A percentile compares a stretch with the other conserved stretches of the same genome.
These are phyloP conservation scores for Cyphomyrus plagiostoma DNA, from an alignment of 2,113 vertebrate genomes.

Conservation along the genomic window DNA sequence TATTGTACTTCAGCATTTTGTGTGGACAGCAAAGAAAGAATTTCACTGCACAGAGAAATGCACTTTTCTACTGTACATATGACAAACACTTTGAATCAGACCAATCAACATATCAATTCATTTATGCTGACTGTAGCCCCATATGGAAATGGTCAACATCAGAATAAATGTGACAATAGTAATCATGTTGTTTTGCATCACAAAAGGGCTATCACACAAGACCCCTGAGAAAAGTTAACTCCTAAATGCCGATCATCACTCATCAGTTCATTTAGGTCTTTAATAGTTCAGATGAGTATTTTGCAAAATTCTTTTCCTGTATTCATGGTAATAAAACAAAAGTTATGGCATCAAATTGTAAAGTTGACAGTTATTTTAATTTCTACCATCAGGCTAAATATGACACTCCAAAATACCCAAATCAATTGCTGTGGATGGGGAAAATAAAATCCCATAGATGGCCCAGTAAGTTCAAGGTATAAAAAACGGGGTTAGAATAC, in stretches of 20 bases:
- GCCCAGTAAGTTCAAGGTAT: neutral
- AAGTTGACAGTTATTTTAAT: neutral
- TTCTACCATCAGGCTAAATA: neutral
- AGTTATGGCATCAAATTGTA: neutral
- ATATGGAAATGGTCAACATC: neutral
- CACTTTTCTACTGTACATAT: too few relatives aligned
- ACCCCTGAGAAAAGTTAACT: neutral
- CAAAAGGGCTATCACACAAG: neutral
- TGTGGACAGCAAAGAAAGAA: too few relatives aligned
- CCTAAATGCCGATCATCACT: neutral
- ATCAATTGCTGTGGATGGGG: neutral
- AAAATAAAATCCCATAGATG: neutral
- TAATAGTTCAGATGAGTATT: neutral
- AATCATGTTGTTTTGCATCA: neutral
- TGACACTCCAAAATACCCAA: neutral
- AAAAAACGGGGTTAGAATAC: neutral
- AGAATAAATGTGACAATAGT: neutral
- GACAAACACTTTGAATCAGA: neutral
- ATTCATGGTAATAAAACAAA: neutral
- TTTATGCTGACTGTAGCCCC: neutral
- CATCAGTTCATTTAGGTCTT: neutral
- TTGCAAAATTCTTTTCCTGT: neutral
- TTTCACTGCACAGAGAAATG: too few relatives aligned
- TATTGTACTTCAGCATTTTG: too few relatives aligned
- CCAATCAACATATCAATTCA: neutral